Conservation (phyloP, 2,797 vertebrate genomes). For the Microctenopoma lineatum region DNA sequence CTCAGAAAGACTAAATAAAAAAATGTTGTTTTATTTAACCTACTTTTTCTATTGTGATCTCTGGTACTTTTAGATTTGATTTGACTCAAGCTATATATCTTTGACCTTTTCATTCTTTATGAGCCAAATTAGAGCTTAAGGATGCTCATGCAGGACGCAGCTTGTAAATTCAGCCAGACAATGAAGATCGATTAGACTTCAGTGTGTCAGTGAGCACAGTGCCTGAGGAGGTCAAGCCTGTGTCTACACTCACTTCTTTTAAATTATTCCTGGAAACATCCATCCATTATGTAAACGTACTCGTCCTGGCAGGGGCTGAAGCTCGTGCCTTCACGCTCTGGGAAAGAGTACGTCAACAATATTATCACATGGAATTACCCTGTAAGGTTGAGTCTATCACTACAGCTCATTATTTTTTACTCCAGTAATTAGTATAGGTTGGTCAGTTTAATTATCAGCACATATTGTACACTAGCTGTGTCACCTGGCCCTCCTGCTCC, state of each 20-base stretch:
- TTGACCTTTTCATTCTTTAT: constrained; percentile 42
- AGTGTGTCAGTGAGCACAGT: constrained; percentile 39
- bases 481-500: too few relatives aligned
- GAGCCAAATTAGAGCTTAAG: constrained; percentile 39
- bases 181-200: constrained; percentile 53
- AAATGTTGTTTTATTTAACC: too few relatives aligned
- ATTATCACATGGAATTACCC: neutral
- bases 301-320: constrained; percentile 9
- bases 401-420: too few relatives aligned
- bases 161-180: constrained; percentile 50
- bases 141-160: constrained; percentile 20
- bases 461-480: neutral
- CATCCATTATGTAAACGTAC: constrained; percentile 44
- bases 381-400: too few relatives aligned
- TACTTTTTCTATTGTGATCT: neutral
- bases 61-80: constrained; percentile 1
- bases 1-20: neutral
- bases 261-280: constrained; percentile 44
- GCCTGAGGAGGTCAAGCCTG: constrained; percentile 37
- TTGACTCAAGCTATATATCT: constrained; percentile 6
- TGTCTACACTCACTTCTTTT: constrained; percentile 27
- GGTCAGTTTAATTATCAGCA: neutral
- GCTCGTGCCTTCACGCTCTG: neutral
- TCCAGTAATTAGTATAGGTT: too few relatives aligned
- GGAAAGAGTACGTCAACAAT: neutral